Base-by-base conservation (phyloP, 2,888 invertebrate genomes). In the Tineola bisselliella region DNA sequence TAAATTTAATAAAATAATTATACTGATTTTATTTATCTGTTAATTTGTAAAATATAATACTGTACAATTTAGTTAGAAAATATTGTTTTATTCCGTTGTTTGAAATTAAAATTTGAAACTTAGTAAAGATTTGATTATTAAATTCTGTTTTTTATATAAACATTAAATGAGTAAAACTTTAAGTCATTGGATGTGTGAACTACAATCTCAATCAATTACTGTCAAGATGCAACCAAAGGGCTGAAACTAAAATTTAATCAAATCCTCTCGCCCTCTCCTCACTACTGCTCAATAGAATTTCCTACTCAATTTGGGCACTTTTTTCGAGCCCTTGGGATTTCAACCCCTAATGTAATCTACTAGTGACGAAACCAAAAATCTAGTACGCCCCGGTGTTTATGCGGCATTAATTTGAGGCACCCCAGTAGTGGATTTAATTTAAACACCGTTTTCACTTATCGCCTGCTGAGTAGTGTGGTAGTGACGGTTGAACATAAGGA, bases 341-440 rank as follows among this genome's bases (percentile, higher is more conserved):
- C 65, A 70, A 59, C 61, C 61, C 63, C 70, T 65, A 66, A 70
- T 72, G 76, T 79, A 79, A 81, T 81, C 80, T 44, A 54, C 58
- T 38, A 52, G 58, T 58, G 44, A 19, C 13, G 58, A 61, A 58
- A 61, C 61, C 61, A 61, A 62, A 62, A 60, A 60, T 60, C 48
- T 44, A 60, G 48, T 71, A 77, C 84, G 81, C 86, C 87, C 82
- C 77, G 68, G 73, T 79, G 79, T 79, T 87, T 84, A 86, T 77
- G 69, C 68, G 62, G 59, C 62, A 64, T 64, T 64, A 64, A 64
- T 63, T 65, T 64, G 62, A 57, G 52, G 43, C 62, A 62, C 64
- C 64, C 65, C 61, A 52, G 38, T 44, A 18, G 43, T 15, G 69
- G 5, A 69, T 74, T 76, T 79, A 73, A 79, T 81, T 81, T 79